A percentile compares a stretch with the other conserved stretches of the same genome.
These are phyloP conservation scores for Chrysotoxum bicinctum DNA, from an alignment of 2,888 invertebrate genomes.

Conservation along the genomic window DNA sequence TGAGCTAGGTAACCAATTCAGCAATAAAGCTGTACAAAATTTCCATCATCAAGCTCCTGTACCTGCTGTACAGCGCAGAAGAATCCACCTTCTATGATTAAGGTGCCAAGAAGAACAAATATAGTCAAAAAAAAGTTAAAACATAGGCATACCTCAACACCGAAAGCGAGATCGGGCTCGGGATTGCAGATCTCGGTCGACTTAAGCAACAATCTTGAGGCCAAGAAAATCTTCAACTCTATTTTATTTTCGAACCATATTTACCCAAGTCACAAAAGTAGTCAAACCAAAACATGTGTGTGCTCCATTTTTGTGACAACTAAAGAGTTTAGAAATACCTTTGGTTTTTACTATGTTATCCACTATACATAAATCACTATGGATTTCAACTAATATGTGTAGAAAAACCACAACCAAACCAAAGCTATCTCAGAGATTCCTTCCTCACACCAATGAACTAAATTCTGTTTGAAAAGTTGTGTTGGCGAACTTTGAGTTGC, in stretches of 20 bases:
- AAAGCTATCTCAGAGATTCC: not conserved
- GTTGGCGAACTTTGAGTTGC: not conserved
- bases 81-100: too few species aligned
- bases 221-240: too few species aligned
- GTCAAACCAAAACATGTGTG: not conserved
- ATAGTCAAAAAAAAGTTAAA: too few species aligned
- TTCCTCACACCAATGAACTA: not conserved
- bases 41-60: too few species aligned
- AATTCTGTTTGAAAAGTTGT: not conserved
- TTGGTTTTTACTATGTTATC: not conserved
- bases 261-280: not conserved
- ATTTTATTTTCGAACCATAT: not conserved
- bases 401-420: not conserved
- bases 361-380: not conserved
- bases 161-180: too few species aligned
- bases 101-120: too few species aligned
- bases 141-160: too few species aligned
- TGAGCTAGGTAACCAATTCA: too few species aligned
- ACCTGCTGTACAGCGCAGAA: too few species aligned
- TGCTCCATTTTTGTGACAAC: not conserved
- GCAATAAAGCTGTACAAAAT: too few species aligned
- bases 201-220: too few species aligned
- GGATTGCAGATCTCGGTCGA: too few species aligned
- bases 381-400: not conserved
- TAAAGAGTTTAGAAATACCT: not conserved